Percentiles rank a stretch among this genome's conserved stretches.
phyloP scores from a whole-genome alignment of 2,113 vertebrate genomes.

The Nesospiza acunhae region DNA sequence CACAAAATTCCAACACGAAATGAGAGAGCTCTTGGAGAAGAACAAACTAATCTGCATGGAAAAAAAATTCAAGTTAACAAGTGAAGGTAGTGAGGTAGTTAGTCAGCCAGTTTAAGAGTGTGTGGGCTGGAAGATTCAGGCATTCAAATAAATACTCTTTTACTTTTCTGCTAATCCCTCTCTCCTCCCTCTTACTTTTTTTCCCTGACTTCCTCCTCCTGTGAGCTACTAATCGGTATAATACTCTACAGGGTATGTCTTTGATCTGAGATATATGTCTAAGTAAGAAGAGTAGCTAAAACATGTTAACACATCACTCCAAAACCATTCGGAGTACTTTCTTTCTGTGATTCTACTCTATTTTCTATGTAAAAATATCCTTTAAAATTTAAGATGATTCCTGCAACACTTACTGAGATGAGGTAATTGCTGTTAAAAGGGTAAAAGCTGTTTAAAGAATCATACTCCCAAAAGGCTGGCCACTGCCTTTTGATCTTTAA shows the following conservation, averaged over 20 bases:
- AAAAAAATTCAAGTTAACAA: background rate
- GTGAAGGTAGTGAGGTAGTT: background rate
- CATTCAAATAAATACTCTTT: slow-evolving; percentile 21
- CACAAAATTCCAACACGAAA: background rate
- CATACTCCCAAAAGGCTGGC: background rate
- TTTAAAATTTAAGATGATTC: background rate
- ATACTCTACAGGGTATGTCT: background rate
- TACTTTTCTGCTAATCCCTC: slow-evolving; percentile 27
- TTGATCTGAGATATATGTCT: background rate
- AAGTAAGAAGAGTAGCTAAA: background rate
- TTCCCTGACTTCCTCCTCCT: background rate
- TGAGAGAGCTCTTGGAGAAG: background rate
- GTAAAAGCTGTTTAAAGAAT: background rate
- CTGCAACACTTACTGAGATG: background rate
- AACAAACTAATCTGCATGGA: background rate
- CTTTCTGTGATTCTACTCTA: background rate
- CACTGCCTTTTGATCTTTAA: background rate
- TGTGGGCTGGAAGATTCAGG: slow-evolving; percentile 1
- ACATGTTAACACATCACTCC: background rate
- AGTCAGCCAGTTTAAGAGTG: background rate
- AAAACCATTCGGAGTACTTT: background rate
- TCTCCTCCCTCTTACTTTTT: background rate
- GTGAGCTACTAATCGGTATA: background rate
- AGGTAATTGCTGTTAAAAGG: background rate
- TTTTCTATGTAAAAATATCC: background rate